These are phyloP conservation scores for Fragum sueziense DNA, from an alignment of 2,888 invertebrate genomes.

Conservation along the genomic window DNA sequence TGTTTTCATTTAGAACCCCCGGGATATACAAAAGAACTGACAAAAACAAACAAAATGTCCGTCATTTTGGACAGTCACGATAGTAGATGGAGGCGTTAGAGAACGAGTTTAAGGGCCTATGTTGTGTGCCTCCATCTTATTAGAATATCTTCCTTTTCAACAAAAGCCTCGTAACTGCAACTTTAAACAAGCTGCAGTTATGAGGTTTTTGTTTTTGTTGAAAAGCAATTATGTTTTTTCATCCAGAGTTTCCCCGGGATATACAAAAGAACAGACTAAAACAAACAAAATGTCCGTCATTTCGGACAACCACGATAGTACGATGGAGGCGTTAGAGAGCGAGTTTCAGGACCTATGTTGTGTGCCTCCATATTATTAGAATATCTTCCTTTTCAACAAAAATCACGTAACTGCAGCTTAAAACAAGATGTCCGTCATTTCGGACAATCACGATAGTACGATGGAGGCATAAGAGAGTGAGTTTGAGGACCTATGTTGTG, in stretches of 20 bases:
- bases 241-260: too few relatives aligned
- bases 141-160: too few relatives aligned
- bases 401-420: too few relatives aligned
- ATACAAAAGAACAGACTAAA: too few relatives aligned
- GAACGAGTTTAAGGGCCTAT: slow-evolving; percentile 3
- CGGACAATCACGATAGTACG: not conserved
- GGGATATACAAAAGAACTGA: too few relatives aligned
- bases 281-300: not conserved
- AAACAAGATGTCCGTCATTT: not conserved
- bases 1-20: too few relatives aligned
- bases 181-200: too few relatives aligned
- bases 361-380: not conserved
- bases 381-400: too few relatives aligned
- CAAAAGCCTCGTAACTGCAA: too few relatives aligned
- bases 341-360: slow-evolving; percentile 5
- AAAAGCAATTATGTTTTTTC: too few relatives aligned
- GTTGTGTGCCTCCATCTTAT: not conserved
- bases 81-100: slow-evolving; percentile 12
- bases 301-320: not conserved
- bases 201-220: too few relatives aligned
- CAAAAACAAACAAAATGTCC: not conserved
- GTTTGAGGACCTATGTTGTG: not conserved
- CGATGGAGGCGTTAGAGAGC: slow-evolving; percentile 16
- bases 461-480: slow-evolving; percentile 18
- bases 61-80: not conserved